Percentiles rank a stretch among this genome's conserved stretches.
phyloP scores from a whole-genome alignment of 2,797 vertebrate genomes.

The Poeciliopsis turneri region DNA sequence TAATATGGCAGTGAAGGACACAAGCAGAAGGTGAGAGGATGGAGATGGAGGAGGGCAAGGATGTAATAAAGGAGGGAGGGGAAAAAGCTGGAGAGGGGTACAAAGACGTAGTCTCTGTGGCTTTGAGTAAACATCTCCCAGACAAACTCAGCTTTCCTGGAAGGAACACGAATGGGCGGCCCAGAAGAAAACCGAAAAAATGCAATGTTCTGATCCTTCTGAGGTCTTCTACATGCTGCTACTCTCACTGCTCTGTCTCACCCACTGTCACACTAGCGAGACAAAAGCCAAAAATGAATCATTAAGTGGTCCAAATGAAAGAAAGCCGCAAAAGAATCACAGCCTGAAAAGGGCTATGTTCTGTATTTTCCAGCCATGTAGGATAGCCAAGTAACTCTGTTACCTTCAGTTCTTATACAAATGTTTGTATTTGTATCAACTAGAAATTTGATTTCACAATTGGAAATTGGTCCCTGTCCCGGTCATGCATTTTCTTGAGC shows the following conservation, averaged over 20 bases:
- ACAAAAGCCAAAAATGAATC: constrained; percentile 14
- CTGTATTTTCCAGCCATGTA: neutral
- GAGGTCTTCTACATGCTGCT: constrained; percentile 58
- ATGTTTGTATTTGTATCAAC: too few species aligned
- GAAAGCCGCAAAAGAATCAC: neutral
- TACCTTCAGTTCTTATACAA: too few species aligned
- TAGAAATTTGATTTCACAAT: too few species aligned
- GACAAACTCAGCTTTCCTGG: constrained; percentile 67
- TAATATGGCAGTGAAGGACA: constrained; percentile 34
- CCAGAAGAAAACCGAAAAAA: constrained; percentile 42
- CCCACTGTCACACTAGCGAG: constrained; percentile 12
- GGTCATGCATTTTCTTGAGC: too few species aligned
- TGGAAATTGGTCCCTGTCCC: too few species aligned
- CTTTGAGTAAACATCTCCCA: constrained; percentile 64
- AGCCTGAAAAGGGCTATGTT: neutral
- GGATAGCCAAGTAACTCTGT: too few species aligned
- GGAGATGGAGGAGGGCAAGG: constrained; percentile 28
- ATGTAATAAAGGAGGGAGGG: constrained; percentile 40
- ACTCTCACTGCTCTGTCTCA: constrained; percentile 32
- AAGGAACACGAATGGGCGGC: constrained; percentile 64
- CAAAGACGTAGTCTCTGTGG: constrained; percentile 44
- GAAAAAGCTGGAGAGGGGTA: constrained; percentile 10
- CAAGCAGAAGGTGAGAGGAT: constrained; percentile 12
- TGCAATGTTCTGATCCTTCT: constrained; percentile 39
- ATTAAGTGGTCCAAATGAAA: neutral